These are phyloP conservation scores for Yponomeuta malinellus DNA, from an alignment of 2,888 invertebrate genomes.

Conservation along the genomic window DNA sequence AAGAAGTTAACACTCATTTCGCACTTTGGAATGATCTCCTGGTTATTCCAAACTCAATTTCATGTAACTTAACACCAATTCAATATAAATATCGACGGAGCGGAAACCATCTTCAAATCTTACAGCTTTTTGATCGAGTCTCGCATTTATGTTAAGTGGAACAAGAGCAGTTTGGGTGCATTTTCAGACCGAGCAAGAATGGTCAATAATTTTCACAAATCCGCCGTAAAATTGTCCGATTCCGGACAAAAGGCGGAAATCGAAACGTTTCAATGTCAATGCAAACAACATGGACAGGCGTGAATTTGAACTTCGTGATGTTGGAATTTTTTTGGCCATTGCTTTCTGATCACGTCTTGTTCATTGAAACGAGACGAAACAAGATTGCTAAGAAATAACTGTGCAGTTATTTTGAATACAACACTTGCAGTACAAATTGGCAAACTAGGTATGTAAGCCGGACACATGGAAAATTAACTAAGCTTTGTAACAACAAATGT, in stretches of 20 bases:
- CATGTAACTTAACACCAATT: not conserved
- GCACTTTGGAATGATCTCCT: not conserved
- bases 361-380: constrained; percentile 1
- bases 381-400: not conserved
- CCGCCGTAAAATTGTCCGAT: constrained; percentile 8
- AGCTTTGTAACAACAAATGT: not conserved
- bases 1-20: not conserved
- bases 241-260: constrained; percentile 7
- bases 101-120: not conserved
- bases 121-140: not conserved
- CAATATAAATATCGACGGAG: too few relatives aligned
- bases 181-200: not conserved
- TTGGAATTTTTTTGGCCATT: not conserved
- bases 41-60: not conserved
- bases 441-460: not conserved
- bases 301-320: constrained; percentile 9
- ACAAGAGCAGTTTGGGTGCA: not conserved
- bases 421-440: not conserved
- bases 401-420: not conserved
- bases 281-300: not conserved
- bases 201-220: not conserved
- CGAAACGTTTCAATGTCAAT: constrained; percentile 9
- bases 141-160: not conserved
- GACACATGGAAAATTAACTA: not conserved
- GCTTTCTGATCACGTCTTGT: constrained; percentile 2